Evolutionary conservation across 2,113 vertebrate genomes (phyloP).

Genomic region (Nannobrachium achirus): DNA sequence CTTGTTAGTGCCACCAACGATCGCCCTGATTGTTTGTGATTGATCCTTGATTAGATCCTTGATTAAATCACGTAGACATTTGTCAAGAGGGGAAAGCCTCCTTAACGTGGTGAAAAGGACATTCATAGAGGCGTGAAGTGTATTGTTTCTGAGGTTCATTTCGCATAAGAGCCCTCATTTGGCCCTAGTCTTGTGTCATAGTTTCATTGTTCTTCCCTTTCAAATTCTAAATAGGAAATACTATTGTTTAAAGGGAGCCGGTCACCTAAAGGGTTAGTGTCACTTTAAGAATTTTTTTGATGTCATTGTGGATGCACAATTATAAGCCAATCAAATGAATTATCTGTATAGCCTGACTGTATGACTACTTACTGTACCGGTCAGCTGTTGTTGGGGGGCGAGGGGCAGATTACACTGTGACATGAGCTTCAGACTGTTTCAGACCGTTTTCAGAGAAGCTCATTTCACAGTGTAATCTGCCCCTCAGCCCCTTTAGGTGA

Average conservation of each 20-base stretch:
- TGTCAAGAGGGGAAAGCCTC: background rate
- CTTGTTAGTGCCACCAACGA: background rate
- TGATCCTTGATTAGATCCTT: background rate
- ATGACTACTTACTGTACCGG: too few species aligned
- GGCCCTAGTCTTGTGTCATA: background rate
- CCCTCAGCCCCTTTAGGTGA: too few species aligned
- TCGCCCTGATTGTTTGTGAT: background rate
- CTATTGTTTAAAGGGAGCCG: background rate
- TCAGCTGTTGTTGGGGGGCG: too few species aligned
- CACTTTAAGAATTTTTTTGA: too few species aligned
- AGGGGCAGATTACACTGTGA: too few species aligned
- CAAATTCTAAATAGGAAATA: slow-evolving; percentile 1
- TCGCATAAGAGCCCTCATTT: slow-evolving; percentile 8
- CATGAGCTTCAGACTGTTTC: too few species aligned
- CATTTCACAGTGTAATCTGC: too few species aligned
- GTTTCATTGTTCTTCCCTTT: slow-evolving; percentile 1
- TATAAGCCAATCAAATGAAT: too few species aligned
- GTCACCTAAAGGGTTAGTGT: too few species aligned
- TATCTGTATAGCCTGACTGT: too few species aligned
- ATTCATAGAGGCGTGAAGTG: background rate
- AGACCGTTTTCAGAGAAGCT: too few species aligned
- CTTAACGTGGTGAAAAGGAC: background rate
- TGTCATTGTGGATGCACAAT: too few species aligned
- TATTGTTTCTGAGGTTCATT: slow-evolving; percentile 7
- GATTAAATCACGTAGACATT: background rate